Evolutionary conservation across 2,113 vertebrate species (phyloP), one percentile per base, ranked within the genome.

Genomic region (Grantiella picta): DNA sequence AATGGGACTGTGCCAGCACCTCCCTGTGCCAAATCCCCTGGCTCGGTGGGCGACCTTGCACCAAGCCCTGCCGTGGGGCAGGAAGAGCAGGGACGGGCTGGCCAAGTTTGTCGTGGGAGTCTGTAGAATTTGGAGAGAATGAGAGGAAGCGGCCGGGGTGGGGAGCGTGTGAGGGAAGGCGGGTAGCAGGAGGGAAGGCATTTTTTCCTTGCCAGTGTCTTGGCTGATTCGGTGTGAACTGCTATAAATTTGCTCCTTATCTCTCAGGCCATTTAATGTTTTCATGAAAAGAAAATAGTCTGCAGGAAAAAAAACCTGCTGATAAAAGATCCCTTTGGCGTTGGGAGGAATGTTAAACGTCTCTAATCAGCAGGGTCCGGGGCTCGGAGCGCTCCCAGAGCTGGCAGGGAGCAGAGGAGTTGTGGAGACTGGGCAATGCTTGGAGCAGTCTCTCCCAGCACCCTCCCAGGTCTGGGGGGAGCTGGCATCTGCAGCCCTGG

Each of bases 171-270:
- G 20, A 90, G 78, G 91, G 95, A 90, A 94, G 94, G 86, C 81
- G 79, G 78, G 94, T 88, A 96, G 86, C 28, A 13, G 76, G 84
- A 89, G 90, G 89, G 94, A 96, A 96, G 89, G 96, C 96, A 95
- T 96, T 98, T 97, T 97, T 97, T 96, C 97, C 93, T 97, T 97
- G 96, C 96, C 98, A 96, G 96, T 96, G 96, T 96, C 98, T 98
- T 98, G 98, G 98, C 98, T 97, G 97, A 96, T 96, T 95, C 10
- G 73, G 97, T 98, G 97, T 97, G 98, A 98, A 97, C 98, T 97
- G 94, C 96, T 97, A 97, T 98, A 96, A 97, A 97, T 97, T 95
- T 83, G 94, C 45, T 96, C 93, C 97, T 98, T 98, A 98, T 98
- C 98, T 65, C 90, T 40, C 96, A 86, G 95, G 50, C 96, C 98